These are phyloP conservation scores for Myotis vivesi DNA, from an alignment of 2,797 vertebrate genomes.

Conservation along the genomic window DNA sequence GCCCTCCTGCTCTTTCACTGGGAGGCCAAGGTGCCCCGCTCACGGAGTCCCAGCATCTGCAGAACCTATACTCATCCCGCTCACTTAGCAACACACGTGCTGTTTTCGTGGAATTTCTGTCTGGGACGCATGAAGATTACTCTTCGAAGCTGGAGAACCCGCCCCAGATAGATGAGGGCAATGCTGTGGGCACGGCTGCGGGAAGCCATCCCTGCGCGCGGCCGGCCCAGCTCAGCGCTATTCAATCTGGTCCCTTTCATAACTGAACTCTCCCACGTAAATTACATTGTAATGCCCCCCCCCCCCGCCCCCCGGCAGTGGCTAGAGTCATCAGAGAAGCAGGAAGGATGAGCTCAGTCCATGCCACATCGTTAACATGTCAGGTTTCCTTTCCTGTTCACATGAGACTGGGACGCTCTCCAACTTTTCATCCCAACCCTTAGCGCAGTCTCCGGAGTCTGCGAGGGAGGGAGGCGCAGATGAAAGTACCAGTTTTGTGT, in stretches of 20 bases:
- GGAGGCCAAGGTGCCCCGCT: too few species aligned
- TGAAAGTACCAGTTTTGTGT: constrained; percentile 72
- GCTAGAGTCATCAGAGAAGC: constrained; percentile 52
- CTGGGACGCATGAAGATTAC: not conserved
- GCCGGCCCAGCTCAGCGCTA: not conserved
- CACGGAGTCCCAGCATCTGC: too few species aligned
- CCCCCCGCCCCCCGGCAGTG: not conserved
- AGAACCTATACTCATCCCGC: not conserved
- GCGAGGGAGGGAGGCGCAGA: not conserved
- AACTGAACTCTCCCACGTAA: constrained; percentile 51
- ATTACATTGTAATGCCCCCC: constrained; percentile 16
- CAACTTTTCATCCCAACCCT: constrained; percentile 54
- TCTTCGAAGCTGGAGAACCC: not conserved
- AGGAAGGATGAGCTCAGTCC: constrained; percentile 44
- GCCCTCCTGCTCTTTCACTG: not conserved
- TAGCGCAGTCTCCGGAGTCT: not conserved
- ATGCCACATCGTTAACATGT: constrained; percentile 56
- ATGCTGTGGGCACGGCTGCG: not conserved
- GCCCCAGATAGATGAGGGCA: rapidly evolving
- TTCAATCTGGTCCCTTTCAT: constrained; percentile 26
- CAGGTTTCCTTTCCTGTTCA: constrained; percentile 50
- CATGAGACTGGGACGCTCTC: constrained; percentile 65
- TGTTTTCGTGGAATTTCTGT: not conserved
- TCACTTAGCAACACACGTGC: not conserved
- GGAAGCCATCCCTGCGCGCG: not conserved